Evolutionary conservation across 2,113 vertebrate species (phyloP).

Genomic region (Lasiurus borealis): DNA sequence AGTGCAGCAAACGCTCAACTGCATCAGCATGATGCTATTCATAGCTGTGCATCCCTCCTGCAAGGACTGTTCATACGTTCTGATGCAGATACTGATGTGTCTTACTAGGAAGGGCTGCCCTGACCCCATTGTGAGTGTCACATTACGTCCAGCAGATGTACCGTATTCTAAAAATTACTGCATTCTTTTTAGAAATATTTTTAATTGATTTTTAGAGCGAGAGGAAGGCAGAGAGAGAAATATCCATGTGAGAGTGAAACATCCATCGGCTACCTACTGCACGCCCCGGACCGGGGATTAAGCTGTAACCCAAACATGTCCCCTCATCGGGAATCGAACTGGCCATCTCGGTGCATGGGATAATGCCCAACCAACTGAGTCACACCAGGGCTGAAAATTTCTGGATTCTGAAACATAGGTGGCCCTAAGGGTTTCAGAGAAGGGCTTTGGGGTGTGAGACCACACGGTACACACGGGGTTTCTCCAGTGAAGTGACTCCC

Average conservation of each 20-base stretch:
- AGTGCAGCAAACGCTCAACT: background rate
- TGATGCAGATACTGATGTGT: background rate
- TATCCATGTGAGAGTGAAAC: background rate
- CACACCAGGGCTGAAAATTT: background rate
- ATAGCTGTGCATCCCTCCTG: background rate
- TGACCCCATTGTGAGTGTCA: background rate
- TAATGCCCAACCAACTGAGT: background rate
- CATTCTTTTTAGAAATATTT: background rate
- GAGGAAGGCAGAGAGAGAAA: background rate
- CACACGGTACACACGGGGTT: fast-evolving
- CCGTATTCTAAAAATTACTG: background rate
- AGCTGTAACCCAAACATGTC: too few species aligned
- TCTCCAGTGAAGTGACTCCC: background rate
- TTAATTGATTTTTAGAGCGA: background rate
- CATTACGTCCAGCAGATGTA: fast-evolving
- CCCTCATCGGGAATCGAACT: background rate
- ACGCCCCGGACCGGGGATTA: too few species aligned
- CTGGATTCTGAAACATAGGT: background rate
- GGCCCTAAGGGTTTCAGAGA: background rate
- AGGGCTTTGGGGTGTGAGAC: background rate
- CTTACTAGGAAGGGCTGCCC: background rate
- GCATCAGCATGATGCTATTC: background rate
- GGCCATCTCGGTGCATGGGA: background rate
- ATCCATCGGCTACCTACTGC: background rate
- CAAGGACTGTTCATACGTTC: background rate